These are phyloP conservation scores for Himalopsyche japonica DNA, from an alignment of 2,888 invertebrate species.

Conservation along the genomic window DNA sequence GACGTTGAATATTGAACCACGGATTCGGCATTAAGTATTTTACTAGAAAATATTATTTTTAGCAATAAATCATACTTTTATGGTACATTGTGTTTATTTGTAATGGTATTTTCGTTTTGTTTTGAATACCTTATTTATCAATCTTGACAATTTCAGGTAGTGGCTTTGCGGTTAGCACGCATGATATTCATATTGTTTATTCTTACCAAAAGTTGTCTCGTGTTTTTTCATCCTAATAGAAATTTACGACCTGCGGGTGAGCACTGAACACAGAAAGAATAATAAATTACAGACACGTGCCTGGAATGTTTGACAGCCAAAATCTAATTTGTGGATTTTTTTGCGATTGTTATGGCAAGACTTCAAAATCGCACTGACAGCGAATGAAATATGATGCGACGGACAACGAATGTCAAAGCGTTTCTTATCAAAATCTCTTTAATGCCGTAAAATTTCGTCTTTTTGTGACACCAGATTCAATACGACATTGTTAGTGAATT, in stretches of 20 bases:
- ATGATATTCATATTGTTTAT: too few relatives aligned
- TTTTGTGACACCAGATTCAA: too few relatives aligned
- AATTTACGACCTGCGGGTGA: not conserved
- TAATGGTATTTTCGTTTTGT: too few relatives aligned
- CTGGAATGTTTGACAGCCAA: not conserved
- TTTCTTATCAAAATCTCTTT: not conserved
- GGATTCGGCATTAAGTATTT: too few relatives aligned
- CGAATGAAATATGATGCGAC: not conserved
- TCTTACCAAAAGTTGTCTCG: not conserved
- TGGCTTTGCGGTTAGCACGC: too few relatives aligned
- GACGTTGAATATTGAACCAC: too few relatives aligned
- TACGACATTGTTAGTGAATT: too few relatives aligned
- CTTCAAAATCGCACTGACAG: not conserved
- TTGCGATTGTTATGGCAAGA: not conserved
- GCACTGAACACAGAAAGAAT: not conserved
- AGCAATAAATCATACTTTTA: too few relatives aligned
- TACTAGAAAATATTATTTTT: too few relatives aligned
- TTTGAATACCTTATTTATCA: not conserved
- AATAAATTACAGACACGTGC: not conserved
- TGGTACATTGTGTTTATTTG: too few relatives aligned
- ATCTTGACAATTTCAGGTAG: not conserved
- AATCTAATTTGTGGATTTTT: not conserved
- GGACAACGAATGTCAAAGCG: not conserved
- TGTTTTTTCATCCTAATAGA: not conserved
- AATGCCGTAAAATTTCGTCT: too few relatives aligned